Evolutionary conservation across 2,113 vertebrate genomes (phyloP).

Genomic region (Silurus asotus): DNA sequence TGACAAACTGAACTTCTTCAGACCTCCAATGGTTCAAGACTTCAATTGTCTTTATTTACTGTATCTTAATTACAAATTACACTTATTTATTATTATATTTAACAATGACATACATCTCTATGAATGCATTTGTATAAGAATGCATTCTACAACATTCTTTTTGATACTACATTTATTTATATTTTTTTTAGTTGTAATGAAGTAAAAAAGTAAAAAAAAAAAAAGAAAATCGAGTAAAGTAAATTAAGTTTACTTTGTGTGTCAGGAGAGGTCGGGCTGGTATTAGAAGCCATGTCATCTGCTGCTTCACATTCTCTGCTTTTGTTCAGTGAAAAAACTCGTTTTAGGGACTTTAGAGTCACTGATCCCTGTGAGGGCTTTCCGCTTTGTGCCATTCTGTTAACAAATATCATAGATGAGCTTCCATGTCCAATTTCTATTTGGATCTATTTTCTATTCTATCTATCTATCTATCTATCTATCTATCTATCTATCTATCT

Average conservation of each 20-base stretch:
- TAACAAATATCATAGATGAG: background rate
- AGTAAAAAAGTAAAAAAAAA: too few relatives aligned
- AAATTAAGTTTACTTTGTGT: constrained; percentile 21
- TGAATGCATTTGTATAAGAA: too few relatives aligned
- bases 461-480: background rate
- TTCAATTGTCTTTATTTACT: too few relatives aligned
- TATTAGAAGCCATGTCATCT: background rate
- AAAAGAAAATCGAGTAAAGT: background rate
- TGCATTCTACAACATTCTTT: background rate
- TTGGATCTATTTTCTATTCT: too few relatives aligned
- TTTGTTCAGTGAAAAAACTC: background rate
- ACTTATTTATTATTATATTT: too few relatives aligned
- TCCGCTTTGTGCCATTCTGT: constrained; percentile 25
- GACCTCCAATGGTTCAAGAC: too few relatives aligned
- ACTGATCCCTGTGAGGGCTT: background rate
- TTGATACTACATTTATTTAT: background rate
- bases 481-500: constrained; percentile 1
- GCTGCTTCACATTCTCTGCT: background rate
- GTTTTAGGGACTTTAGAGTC: background rate
- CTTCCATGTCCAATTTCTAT: background rate
- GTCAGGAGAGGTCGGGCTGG: background rate
- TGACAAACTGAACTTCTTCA: background rate
- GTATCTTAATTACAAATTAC: too few relatives aligned
- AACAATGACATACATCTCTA: too few relatives aligned
- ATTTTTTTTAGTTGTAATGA: background rate